These are phyloP conservation scores for Drosophila aldrichi DNA, from an alignment of 2,888 invertebrate genomes.

Conservation along the genomic window DNA sequence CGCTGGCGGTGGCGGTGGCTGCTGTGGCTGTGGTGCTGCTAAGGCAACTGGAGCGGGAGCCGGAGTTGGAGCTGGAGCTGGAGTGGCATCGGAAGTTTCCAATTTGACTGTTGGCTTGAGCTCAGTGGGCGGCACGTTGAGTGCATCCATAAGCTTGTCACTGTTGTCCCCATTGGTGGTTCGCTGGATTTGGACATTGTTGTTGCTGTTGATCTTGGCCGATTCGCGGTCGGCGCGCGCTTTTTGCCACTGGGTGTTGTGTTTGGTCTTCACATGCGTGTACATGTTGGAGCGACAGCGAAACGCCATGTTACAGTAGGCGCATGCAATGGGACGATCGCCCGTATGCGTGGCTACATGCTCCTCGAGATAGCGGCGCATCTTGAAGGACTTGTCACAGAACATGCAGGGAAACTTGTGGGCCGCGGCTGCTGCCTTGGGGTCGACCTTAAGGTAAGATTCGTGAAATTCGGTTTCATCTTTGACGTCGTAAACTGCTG, in stretches of 20 bases:
- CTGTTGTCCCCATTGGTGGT: conserved; percentile 44
- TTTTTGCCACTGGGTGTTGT: conserved; percentile 67
- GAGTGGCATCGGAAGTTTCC: background rate
- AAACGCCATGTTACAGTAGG: conserved; percentile 72
- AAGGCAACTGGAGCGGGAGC: too few relatives aligned
- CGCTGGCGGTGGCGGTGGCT: background rate
- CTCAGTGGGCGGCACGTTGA: conserved; percentile 13
- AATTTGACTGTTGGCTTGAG: background rate
- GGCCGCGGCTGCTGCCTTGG: conserved; percentile 31
- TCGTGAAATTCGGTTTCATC: conserved; percentile 56
- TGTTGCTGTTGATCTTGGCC: conserved; percentile 60
- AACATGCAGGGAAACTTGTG: conserved; percentile 73
- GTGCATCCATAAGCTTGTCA: conserved; percentile 41
- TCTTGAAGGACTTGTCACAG: conserved; percentile 78
- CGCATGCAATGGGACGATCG: conserved; percentile 67
- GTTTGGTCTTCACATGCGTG: conserved; percentile 70
- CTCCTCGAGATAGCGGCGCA: conserved; percentile 73
- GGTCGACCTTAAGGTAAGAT: conserved; percentile 49
- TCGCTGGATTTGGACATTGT: conserved; percentile 51
- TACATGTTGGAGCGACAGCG: conserved; percentile 76
- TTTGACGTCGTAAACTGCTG: conserved; percentile 38
- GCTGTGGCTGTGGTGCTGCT: background rate
- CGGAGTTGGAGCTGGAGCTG: background rate
- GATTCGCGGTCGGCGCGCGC: conserved; percentile 72
- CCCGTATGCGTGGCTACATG: conserved; percentile 73